Base-by-base conservation (phyloP, 2,888 invertebrate genomes). In the Agrochola macilenta region DNA sequence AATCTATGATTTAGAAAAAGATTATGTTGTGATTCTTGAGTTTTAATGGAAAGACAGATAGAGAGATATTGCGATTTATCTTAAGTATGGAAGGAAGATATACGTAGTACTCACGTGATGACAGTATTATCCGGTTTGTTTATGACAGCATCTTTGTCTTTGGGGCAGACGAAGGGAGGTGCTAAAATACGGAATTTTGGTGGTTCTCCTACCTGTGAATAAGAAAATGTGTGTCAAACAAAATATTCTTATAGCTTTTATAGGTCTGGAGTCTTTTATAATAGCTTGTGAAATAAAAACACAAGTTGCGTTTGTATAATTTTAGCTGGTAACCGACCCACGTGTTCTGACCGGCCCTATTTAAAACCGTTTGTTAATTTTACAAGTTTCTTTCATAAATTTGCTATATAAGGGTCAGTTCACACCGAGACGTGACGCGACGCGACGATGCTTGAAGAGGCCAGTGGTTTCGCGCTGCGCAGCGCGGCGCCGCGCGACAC, bases 111-210 rank as follows among this genome's bases (percentile, higher is more conserved):
- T 90, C 84, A 95, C 95, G 91, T 94, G 52, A 95, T 91, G 12
- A 94, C 79, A 5, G 92, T 94, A 69, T 91, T 88, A 70, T 94
- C 92, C 2, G 92, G 90, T 68, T 91, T 91, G 49, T 90, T 88
- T 20, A 93, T 86, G 4, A 89, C 74, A 26, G 91, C 81, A 26
- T 92, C 85, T 57, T 91, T 90, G 79, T 93, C 90, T 77, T 92
- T 92, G 3, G 94, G 94, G 60, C 95, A 95, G 35, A 95, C 87
- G 69, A 95, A 93, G 23, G 93, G 89, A 17, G 95, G 94, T 0
- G 94, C 94, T 57, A 94, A 78, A 57, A 95, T 92, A 0, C 93
- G 91, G 74, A 95, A 94, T 35, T 90, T 88, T 0, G 91, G 89
- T 23, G 83, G 54, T 8, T 88, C 87, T 58, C 71, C 86, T 7